Evolutionary conservation across 2,888 invertebrate species (phyloP), one percentile per base, ranked within the genome.

Genomic region (Machimus atricapillus): DNA sequence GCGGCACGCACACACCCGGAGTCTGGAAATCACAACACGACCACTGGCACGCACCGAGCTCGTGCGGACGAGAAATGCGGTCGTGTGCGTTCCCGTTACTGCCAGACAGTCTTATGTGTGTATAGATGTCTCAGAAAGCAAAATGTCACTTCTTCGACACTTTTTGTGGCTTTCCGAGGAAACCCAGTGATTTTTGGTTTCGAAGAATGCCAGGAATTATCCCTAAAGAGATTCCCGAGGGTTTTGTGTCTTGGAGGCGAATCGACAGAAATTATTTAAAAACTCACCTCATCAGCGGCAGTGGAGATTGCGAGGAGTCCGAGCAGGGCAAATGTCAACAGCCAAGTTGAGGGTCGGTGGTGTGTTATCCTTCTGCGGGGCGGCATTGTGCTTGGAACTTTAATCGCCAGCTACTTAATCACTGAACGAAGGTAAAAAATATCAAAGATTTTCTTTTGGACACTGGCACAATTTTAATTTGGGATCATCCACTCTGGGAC

Each of bases 321-420:
- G 74, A 85, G 58, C 40, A 82, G 85, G 43, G 74, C 74, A 85
- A 85, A 85, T 74, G 85, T 85, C 85, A 85, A 74, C 73, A 85
- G 73, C 85, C 85, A 85, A 85, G 85, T 85, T 85, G 85, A 74
- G 23, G 46, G 85, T 85, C 85, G 85, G 85, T 85, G 85, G 74
- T 85, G 74, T 46, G 85, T 85, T 85, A 85, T 85, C 85, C 85
- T 85, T 74, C 74, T 85, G 85, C 58, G 27, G 85, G 85, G 85
- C 85, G 74, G 85, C 85, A 85, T 85, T 46, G 43, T 85, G 27
- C 66, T 66, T 66, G 66, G 9, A 66, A 66, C 66, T 66, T 66
- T 66, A 27, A 8, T 66, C 66, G 66, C 66, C 66, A 66, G 66
- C 66, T 66, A 66, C 23, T 27, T 27, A 46, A 46, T 1, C 66